Base-by-base conservation (phyloP, 2,888 invertebrate genomes). In the Cephus spinipes region DNA sequence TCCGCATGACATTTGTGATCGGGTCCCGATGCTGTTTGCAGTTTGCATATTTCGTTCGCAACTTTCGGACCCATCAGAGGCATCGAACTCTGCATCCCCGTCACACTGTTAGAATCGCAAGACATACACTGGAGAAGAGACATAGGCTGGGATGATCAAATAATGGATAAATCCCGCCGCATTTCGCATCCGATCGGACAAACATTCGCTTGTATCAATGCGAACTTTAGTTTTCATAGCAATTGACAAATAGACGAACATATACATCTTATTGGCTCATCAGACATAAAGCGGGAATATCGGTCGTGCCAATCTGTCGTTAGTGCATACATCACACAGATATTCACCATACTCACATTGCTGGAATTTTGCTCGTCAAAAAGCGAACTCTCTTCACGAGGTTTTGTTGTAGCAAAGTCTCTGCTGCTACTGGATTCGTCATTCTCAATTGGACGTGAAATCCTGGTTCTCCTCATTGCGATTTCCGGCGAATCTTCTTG, bases 21-120 rank as follows among this genome's bases (percentile, higher is more conserved):
- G 71, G 12, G 32, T 31, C 71, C 31, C 2, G 31, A 32, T 33
- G 71, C 71, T 15, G 23, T 55, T 55, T 55, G 55, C 9, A 9
- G 1, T 2, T 23, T 23, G 55, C 0, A 15, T 23, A 55, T 23
- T 55, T 55, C 23, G 15, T 23, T 55, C 55, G 2, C 23, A 9
- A 55, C 23, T 80, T 81, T 81, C 76, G 84, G 83, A 76, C 79
- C 80, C 83, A 81, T 74, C 81, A 83, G 86, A 85, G 86, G 85
- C 83, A 84, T 83, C 82, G 85, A 86, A 85, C 89, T 88, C 90
- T 91, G 91, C 89, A 90, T 89, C 87, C 87, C 90, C 89, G 89
- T 89, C 87, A 90, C 89, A 91, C 91, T 91, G 90, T 91, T 91
- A 90, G 89, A 90, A 90, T 89, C 87, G 86, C 88, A 90, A 90